These are phyloP conservation scores for Cossypha caffra DNA, from an alignment of 2,797 vertebrate genomes.

Conservation along the genomic window DNA sequence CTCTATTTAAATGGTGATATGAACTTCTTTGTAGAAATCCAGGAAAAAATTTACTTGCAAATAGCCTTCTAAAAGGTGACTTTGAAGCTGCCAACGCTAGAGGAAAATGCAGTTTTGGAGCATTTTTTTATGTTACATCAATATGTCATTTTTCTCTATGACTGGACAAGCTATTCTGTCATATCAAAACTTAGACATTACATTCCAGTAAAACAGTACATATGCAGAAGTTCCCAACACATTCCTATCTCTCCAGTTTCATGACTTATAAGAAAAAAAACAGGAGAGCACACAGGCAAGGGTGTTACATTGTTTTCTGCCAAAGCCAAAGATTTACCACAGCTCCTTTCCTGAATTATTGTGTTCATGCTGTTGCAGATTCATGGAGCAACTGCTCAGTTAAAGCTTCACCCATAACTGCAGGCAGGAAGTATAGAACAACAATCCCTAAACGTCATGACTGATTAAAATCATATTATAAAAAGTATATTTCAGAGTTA, in stretches of 20 bases:
- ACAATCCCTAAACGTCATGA: not conserved
- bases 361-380: not conserved
- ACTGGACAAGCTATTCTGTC: not conserved
- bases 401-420: not conserved
- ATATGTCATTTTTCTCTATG: not conserved
- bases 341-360: not conserved
- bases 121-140: not conserved
- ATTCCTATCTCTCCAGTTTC: not conserved
- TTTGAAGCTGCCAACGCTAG: not conserved
- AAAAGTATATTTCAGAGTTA: slow-evolving; percentile 24
- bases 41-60: not conserved
- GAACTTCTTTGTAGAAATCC: not conserved
- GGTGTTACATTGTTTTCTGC: not conserved
- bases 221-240: not conserved
- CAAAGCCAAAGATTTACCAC: not conserved
- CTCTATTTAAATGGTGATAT: not conserved
- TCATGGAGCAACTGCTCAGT: not conserved
- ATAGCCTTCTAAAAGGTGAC: not conserved
- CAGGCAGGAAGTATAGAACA: slow-evolving; percentile 14
- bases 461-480: slow-evolving; percentile 31
- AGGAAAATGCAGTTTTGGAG: not conserved
- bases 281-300: not conserved
- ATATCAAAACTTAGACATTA: not conserved
- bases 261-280: not conserved
- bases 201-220: not conserved